Conservation (phyloP, 2,797 vertebrate genomes). For the Pseudochaenichthys georgianus region DNA sequence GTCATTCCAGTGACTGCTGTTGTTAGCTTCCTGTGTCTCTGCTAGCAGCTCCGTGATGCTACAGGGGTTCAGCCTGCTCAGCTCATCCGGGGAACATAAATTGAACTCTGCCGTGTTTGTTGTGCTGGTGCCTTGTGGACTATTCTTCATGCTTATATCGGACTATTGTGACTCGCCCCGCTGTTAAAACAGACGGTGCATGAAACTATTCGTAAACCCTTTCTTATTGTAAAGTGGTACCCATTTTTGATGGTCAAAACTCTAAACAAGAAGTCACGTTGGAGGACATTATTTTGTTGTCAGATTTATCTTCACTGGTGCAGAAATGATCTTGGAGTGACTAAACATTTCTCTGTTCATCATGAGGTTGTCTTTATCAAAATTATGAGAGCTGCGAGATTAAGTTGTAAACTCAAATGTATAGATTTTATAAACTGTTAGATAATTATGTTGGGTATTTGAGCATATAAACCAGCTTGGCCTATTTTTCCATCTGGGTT, state of each 20-base stretch:
- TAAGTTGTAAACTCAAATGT: neutral
- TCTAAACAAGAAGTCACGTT: neutral
- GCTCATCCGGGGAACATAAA: no score
- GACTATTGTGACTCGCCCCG: no score
- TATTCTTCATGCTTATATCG: no score
- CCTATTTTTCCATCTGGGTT: neutral
- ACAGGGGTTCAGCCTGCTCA: no score
- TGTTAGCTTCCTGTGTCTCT: no score
- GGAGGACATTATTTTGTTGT: neutral
- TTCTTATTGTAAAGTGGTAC: no score
- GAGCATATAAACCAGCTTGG: neutral
- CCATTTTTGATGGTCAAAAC: slow-evolving; percentile 4
- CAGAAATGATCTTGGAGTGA: neutral
- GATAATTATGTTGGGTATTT: neutral
- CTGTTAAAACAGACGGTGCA: no score
- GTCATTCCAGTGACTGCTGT: no score
- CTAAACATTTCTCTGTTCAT: neutral
- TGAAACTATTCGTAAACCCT: no score
- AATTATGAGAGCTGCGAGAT: neutral
- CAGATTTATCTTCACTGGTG: neutral
- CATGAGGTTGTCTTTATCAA: neutral
- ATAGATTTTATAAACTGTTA: neutral
- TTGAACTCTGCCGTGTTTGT: no score
- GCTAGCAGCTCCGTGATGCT: no score
- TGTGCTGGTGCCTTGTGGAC: no score